These are phyloP conservation scores for Otus sunia DNA, from an alignment of 2,113 vertebrate species.

Conservation along the genomic window DNA sequence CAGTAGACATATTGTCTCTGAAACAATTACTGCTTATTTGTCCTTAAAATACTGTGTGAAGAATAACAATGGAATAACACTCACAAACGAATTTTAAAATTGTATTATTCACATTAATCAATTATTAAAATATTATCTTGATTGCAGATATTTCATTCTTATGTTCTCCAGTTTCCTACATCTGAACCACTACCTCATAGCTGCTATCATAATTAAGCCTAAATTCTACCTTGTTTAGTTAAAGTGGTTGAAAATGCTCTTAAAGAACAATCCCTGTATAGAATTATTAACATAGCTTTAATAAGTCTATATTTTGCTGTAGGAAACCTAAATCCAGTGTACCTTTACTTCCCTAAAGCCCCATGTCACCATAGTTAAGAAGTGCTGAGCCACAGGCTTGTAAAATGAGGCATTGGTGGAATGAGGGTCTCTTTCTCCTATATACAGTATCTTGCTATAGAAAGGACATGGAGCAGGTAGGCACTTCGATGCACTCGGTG, in stretches of 20 bases:
- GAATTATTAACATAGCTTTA: background rate
- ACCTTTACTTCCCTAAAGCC: background rate
- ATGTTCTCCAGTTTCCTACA: background rate
- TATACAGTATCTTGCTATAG: background rate
- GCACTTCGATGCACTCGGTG: background rate
- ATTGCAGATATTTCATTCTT: background rate
- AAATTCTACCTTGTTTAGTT: background rate
- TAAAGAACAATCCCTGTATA: background rate
- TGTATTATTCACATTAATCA: background rate
- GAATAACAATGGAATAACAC: background rate
- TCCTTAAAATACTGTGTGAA: background rate
- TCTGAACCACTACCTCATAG: background rate
- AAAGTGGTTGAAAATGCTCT: background rate
- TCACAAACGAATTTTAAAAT: background rate
- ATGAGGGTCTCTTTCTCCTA: background rate
- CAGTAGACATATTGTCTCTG: background rate
- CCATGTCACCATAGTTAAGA: accelerated
- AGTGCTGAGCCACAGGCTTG: background rate
- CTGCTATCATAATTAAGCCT: background rate
- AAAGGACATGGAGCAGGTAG: background rate
- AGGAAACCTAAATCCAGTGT: background rate
- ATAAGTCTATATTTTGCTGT: background rate
- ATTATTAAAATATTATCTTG: background rate
- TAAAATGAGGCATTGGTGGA: background rate
- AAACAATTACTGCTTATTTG: background rate